These are phyloP conservation scores for Helobdella robusta DNA, from an alignment of 2,888 invertebrate genomes.

Conservation along the genomic window DNA sequence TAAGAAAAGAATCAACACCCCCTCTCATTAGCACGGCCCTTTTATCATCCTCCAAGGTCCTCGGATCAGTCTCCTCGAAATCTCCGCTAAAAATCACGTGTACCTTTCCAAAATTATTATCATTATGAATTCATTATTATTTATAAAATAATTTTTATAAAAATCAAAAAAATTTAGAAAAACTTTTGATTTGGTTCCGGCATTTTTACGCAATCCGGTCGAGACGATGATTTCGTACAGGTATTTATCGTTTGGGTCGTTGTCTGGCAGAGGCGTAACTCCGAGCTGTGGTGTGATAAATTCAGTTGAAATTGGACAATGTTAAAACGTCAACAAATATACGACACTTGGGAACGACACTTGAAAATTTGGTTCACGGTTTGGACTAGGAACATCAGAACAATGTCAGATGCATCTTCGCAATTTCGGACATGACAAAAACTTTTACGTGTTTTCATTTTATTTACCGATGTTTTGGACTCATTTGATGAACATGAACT, in stretches of 20 bases:
- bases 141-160: background rate
- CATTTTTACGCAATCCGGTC: slow-evolving; percentile 48
- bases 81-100: slow-evolving; percentile 51
- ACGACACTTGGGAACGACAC: too few relatives aligned
- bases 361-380: too few relatives aligned
- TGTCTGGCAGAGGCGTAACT: slow-evolving; percentile 47
- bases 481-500: too few relatives aligned
- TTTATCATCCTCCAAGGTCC: slow-evolving; percentile 46
- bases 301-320: too few relatives aligned
- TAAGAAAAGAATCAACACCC: slow-evolving; percentile 48
- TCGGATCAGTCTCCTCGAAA: slow-evolving; percentile 49
- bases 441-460: too few relatives aligned
- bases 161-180: background rate
- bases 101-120: too few relatives aligned
- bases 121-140: background rate
- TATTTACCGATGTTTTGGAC: too few relatives aligned
- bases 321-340: too few relatives aligned
- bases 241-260: slow-evolving; percentile 48
- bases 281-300: slow-evolving; percentile 44
- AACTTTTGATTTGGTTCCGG: slow-evolving; percentile 48
- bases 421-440: too few relatives aligned
- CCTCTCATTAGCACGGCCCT: slow-evolving; percentile 48
- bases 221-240: slow-evolving; percentile 51
- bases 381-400: too few relatives aligned
- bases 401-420: too few relatives aligned